phyloP scores from a whole-genome alignment of 2,113 vertebrate genomes.

The Sphaerodactylus townsendi region DNA sequence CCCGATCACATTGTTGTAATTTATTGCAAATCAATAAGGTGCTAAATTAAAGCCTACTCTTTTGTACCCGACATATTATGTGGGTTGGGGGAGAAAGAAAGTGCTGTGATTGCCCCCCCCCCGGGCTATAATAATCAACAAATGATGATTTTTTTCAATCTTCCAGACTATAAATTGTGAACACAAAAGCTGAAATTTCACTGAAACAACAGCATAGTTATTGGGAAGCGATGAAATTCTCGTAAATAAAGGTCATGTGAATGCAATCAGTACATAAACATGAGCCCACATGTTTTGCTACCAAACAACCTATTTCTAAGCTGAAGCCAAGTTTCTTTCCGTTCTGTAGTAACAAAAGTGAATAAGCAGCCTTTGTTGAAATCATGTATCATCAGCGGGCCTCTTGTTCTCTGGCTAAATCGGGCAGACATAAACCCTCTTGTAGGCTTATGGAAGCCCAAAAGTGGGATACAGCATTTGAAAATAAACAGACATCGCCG shows the following conservation, averaged over 20 bases:
- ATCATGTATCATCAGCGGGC: background rate
- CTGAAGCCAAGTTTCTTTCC: background rate
- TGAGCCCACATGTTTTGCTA: background rate
- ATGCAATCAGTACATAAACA: slow-evolving; percentile 2
- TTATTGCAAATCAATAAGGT: slow-evolving; percentile 31
- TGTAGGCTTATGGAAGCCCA: too few species aligned
- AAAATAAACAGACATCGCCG: too few species aligned
- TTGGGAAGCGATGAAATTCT: background rate
- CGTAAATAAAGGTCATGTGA: slow-evolving; percentile 2
- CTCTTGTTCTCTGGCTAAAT: background rate
- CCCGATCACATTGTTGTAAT: background rate
- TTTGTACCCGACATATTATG: slow-evolving; percentile 36
- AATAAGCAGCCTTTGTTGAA: background rate
- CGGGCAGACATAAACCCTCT: too few species aligned
- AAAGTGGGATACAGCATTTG: background rate
- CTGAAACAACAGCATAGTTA: background rate
- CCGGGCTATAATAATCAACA: slow-evolving; percentile 11
- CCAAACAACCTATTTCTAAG: background rate
- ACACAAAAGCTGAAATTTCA: slow-evolving; percentile 17
- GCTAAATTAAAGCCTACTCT: slow-evolving; percentile 17
- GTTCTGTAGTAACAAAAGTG: background rate
- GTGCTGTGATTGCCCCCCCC: background rate
- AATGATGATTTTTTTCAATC: background rate
- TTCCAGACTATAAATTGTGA: slow-evolving; percentile 9
- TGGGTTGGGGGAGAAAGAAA: background rate